A percentile compares a stretch with the other conserved stretches of the same genome.
Conservation (phyloP, 2,888 invertebrate species). For the Zaprionus obscuricornis region DNA sequence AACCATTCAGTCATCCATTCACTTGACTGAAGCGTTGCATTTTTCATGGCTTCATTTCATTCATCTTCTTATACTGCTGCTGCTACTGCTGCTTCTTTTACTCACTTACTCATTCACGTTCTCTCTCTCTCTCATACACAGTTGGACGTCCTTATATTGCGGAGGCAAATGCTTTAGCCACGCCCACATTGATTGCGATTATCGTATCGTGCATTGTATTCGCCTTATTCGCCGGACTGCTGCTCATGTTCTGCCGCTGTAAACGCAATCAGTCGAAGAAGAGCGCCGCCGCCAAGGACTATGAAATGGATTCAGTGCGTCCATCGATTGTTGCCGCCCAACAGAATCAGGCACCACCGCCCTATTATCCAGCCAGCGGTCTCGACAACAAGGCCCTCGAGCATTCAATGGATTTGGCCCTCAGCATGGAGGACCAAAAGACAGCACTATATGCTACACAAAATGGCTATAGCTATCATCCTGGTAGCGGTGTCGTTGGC, state of each 20-base stretch:
- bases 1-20: slow-evolving; percentile 52
- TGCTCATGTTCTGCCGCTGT: slow-evolving; percentile 93
- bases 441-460: slow-evolving; percentile 92
- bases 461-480: slow-evolving; percentile 93
- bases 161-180: slow-evolving; percentile 90
- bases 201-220: slow-evolving; percentile 92
- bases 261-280: slow-evolving; percentile 92
- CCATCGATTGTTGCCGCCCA: slow-evolving; percentile 92
- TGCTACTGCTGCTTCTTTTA: no score
- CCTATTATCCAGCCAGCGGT: slow-evolving; percentile 93
- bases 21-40: slow-evolving; percentile 66
- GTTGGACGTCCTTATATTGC: slow-evolving; percentile 92
- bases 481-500: slow-evolving; percentile 86
- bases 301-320: slow-evolving; percentile 94
- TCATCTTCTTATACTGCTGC: no score
- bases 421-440: slow-evolving; percentile 93
- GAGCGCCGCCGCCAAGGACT: slow-evolving; percentile 92
- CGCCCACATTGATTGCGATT: slow-evolving; percentile 91
- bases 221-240: slow-evolving; percentile 89
- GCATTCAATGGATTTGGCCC: slow-evolving; percentile 92
- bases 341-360: slow-evolving; percentile 94
- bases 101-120: slow-evolving; percentile 14
- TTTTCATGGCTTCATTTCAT: slow-evolving; percentile 71
- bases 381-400: slow-evolving; percentile 96
- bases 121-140: slow-evolving; percentile 81